These are phyloP conservation scores for Halcyon leucocephala DNA, from an alignment of 2,797 vertebrate species.

Conservation along the genomic window DNA sequence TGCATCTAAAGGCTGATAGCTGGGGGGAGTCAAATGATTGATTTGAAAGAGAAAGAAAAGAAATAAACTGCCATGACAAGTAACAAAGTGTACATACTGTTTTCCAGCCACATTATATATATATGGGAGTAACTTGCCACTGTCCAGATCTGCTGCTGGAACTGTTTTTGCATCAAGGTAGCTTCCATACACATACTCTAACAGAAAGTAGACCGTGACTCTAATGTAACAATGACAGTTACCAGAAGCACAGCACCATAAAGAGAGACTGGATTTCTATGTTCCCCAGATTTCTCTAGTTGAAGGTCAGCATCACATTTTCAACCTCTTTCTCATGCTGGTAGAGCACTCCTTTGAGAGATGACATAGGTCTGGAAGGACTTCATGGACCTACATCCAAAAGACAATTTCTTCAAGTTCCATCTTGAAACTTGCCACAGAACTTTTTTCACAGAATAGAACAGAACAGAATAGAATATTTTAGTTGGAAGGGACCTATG, in stretches of 20 bases:
- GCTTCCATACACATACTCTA: background rate
- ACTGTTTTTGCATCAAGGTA: background rate
- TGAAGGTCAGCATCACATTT: background rate
- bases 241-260: background rate
- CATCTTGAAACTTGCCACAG: background rate
- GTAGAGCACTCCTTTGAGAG: background rate
- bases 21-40: constrained; percentile 22
- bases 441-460: background rate
- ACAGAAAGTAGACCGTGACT: background rate
- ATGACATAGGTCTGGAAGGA: background rate
- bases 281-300: background rate
- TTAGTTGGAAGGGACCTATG: background rate
- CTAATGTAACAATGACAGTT: constrained; percentile 5
- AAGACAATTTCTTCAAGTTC: background rate
- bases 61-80: constrained; percentile 40
- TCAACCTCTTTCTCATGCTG: background rate
- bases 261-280: background rate
- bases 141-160: background rate
- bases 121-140: background rate
- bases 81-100: background rate
- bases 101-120: constrained; percentile 19
- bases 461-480: background rate
- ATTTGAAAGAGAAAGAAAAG: constrained; percentile 55
- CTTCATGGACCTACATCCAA: background rate
- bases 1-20: background rate